Base-by-base conservation (phyloP, 2,797 vertebrate species). In the Nyctalus aviator region DNA sequence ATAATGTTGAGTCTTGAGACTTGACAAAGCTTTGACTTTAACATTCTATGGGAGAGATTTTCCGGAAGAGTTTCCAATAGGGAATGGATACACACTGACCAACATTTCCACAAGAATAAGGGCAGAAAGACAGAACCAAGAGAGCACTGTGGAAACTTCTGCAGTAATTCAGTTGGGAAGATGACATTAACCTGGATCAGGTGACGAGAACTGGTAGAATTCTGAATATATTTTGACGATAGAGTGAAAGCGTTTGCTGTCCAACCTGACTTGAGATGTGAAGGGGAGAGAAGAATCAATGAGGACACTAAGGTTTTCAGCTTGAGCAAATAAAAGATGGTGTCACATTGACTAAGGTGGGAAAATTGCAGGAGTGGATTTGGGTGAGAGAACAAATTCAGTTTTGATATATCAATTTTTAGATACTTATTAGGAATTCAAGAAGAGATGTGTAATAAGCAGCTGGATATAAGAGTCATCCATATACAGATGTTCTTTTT, bases 21-120 rank as follows among this genome's bases (percentile, higher is more conserved):
- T 86, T 95, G 5, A 44, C 53, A 41, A 81, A 30, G 41, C 13
- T 11, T 17, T 50, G 59, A 9, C n/a, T 78, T 32, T 82, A 84
- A 68, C 35, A 57, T 17, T 79, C 12, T 14, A 14, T 57, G 20
- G 48, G 11, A 88, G 62, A 20, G 10, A 44, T 50, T 88, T 48
- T 69, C 25, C 57, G 11, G 23, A 53, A 90, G 25, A 5, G 0
- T 50, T 87, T 75, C 81, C 50, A 88, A 32, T 0, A 73, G n/a
- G 50, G 9, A 35, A 77, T 9, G 30, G 44, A 82, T 35, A 78
- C 8, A 44, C 8, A 66, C 10, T 62, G 66, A 41, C 50, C 50
- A 64, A 86, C 2, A 37, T 89, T 77, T 94, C 55, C 87, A 27
- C 23, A 93, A 75, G 17, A 88, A 81, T 21, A 59, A 53, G n/a